Evolutionary conservation across 2,888 invertebrate genomes (phyloP).

Genomic region (Hyppa rectilinea): DNA sequence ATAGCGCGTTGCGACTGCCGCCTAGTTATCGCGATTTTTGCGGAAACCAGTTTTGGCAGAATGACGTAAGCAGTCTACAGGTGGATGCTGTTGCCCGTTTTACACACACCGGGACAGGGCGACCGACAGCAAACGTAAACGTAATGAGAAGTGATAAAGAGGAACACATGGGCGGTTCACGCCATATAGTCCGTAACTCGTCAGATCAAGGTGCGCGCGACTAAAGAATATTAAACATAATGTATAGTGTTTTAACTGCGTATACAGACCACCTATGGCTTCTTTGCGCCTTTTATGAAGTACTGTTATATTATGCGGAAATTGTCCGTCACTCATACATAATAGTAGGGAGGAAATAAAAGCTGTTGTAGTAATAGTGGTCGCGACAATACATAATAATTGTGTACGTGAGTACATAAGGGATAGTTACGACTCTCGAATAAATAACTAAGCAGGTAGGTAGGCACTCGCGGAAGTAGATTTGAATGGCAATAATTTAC

Average conservation of each 20-base stretch:
- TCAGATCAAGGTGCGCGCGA: constrained; percentile 70
- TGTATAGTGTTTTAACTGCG: constrained; percentile 39
- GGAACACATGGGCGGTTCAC: constrained; percentile 6
- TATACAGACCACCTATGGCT: constrained; percentile 21
- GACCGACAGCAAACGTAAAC: constrained; percentile 33
- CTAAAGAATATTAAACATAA: constrained; percentile 63
- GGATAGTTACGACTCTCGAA: constrained; percentile 34
- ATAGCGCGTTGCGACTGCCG: constrained; percentile 1
- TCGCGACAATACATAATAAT: constrained; percentile 51
- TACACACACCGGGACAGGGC: constrained; percentile 4
- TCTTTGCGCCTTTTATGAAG: constrained; percentile 55
- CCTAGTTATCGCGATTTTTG: constrained; percentile 1
- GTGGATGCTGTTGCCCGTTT: constrained; percentile 28
- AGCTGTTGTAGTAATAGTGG: constrained; percentile 57
- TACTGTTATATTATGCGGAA: constrained; percentile 70
- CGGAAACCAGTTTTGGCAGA: constrained; percentile 40
- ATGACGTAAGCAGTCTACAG: constrained; percentile 43
- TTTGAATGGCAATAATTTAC: constrained; percentile 49
- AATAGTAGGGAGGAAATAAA: constrained; percentile 68
- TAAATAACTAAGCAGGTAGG: constrained; percentile 34
- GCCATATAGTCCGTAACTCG: constrained; percentile 34
- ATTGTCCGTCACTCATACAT: constrained; percentile 69
- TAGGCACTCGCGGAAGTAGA: constrained; percentile 41
- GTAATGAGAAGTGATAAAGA: constrained; percentile 3
- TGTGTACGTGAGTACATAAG: constrained; percentile 22